These are phyloP conservation scores for Cheumatopsyche charites DNA, from an alignment of 1,140 invertebrate species.

Conservation along the genomic window DNA sequence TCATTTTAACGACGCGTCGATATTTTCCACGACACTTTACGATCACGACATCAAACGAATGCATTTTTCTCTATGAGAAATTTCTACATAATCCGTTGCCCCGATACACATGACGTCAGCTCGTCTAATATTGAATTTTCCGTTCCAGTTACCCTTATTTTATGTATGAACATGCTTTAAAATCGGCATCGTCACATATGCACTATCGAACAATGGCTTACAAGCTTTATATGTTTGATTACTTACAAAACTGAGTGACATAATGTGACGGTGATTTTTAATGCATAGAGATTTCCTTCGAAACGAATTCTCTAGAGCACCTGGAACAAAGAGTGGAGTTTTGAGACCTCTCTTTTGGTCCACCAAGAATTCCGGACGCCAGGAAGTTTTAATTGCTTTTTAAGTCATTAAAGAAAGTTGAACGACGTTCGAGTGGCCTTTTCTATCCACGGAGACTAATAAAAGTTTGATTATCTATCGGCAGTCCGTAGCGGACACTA, in stretches of 20 bases:
- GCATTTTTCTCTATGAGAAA: not conserved
- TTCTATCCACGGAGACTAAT: slow-evolving; percentile 32
- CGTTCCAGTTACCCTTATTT: slow-evolving; percentile 21
- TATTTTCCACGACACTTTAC: too few species aligned
- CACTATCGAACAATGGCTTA: not conserved
- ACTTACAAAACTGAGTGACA: not conserved
- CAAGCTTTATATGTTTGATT: not conserved
- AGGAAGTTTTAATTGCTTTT: slow-evolving; percentile 39
- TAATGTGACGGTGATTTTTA: not conserved
- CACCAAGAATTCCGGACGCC: not conserved
- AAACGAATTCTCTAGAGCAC: not conserved
- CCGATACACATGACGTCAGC: slow-evolving; percentile 6
- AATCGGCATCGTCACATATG: not conserved
- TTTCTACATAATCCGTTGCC: not conserved
- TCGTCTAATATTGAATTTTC: slow-evolving; percentile 28
- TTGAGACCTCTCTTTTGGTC: slow-evolving; percentile 3
- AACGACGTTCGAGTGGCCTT: slow-evolving; percentile 33
- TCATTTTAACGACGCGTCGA: too few species aligned
- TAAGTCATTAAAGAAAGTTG: slow-evolving; percentile 38
- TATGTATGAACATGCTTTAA: slow-evolving; percentile 1
- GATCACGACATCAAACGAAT: too few species aligned
- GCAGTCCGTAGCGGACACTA: not conserved
- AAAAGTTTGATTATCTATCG: slow-evolving; percentile 40
- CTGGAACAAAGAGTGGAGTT: not conserved
- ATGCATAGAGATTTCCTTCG: not conserved